phyloP scores from a whole-genome alignment of 2,797 vertebrate species.

The Vireo griseus region DNA sequence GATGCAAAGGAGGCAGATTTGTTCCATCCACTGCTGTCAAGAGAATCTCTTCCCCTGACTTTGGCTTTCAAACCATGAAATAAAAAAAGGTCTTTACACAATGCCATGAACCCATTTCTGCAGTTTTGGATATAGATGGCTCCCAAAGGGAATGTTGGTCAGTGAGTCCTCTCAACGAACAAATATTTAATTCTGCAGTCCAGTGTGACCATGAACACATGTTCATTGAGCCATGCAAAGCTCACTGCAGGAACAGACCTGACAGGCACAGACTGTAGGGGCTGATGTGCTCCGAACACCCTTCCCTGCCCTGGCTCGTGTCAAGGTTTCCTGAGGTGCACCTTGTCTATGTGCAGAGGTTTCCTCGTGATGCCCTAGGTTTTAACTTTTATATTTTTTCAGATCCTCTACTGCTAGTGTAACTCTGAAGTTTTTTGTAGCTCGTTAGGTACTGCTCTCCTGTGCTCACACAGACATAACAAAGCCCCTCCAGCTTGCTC shows the following conservation, averaged over 20 bases:
- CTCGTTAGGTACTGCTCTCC: no score
- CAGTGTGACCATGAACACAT: not conserved
- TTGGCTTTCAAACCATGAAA: not conserved
- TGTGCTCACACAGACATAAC: no score
- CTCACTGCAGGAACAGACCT: not conserved
- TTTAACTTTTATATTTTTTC: not conserved
- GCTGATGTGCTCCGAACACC: not conserved
- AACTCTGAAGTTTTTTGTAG: no score
- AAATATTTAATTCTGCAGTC: not conserved
- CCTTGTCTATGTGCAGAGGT: not conserved
- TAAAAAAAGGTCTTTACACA: not conserved
- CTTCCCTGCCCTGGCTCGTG: not conserved
- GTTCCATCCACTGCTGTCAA: rapidly evolving
- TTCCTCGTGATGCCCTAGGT: no score
- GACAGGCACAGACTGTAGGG: not conserved
- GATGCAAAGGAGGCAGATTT: not conserved
- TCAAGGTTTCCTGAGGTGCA: not conserved
- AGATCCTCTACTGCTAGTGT: no score
- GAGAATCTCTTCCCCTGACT: not conserved
- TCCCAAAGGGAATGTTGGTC: not conserved
- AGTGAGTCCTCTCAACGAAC: not conserved
- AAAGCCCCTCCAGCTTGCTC: no score
- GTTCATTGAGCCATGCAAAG: not conserved
- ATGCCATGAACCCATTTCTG: not conserved
- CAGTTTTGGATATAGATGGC: not conserved